Conservation (phyloP, 2,888 invertebrate genomes). For the Eubasilissa splendida region DNA sequence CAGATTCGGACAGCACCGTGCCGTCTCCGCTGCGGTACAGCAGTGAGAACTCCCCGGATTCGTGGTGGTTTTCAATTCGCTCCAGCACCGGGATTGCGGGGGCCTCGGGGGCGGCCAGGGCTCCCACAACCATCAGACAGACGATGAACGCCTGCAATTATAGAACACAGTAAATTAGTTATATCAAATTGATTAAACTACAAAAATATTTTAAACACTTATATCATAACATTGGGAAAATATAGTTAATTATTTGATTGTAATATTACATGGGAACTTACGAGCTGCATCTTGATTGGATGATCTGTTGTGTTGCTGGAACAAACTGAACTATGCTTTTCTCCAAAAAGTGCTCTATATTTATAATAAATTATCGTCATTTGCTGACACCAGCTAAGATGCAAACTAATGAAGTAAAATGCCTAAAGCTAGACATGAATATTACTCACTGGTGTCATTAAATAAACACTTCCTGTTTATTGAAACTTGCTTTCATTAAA, state of each 20-base stretch:
- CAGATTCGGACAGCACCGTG: conserved; percentile 42
- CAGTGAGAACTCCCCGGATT: conserved; percentile 48
- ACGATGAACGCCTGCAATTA: conserved; percentile 28
- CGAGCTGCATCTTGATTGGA: conserved; percentile 4
- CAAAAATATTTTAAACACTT: too few species aligned
- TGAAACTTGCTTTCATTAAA: not conserved
- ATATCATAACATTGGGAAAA: too few species aligned
- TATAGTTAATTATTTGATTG: too few species aligned
- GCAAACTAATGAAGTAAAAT: not conserved
- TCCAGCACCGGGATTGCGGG: conserved; percentile 48
- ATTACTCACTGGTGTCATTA: not conserved
- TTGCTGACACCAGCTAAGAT: not conserved
- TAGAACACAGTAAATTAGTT: not conserved
- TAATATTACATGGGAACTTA: not conserved
- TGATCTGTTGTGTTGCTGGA: not conserved
- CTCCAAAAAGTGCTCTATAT: not conserved
- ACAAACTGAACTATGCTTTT: conserved; percentile 18
- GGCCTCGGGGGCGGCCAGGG: conserved; percentile 48
- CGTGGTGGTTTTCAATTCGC: conserved; percentile 48
- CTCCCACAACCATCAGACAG: conserved; percentile 36
- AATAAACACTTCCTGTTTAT: not conserved
- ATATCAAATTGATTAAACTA: not conserved
- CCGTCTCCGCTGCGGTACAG: conserved; percentile 47
- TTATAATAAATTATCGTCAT: not conserved
- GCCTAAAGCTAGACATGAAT: not conserved